These are phyloP conservation scores for Dolichopus griseipennis DNA, from an alignment of 2,888 invertebrate genomes.

Conservation along the genomic window DNA sequence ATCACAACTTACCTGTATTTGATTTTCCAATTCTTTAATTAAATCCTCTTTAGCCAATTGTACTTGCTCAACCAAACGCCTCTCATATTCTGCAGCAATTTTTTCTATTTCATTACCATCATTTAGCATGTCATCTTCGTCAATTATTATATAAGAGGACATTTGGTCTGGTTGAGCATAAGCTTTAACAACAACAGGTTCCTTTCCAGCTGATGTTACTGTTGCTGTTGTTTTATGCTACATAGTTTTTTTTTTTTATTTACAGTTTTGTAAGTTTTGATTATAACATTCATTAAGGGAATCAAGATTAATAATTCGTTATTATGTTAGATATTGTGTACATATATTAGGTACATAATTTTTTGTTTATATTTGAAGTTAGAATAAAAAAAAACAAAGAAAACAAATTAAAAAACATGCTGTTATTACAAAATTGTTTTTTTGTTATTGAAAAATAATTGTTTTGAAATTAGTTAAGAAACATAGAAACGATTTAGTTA, in stretches of 20 bases:
- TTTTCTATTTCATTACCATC: slow-evolving; percentile 41
- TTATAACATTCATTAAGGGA: background rate
- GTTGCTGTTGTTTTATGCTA: slow-evolving; percentile 11
- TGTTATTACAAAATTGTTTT: slow-evolving; percentile 29
- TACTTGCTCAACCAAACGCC: slow-evolving; percentile 53
- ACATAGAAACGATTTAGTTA: background rate
- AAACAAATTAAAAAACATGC: slow-evolving; percentile 35
- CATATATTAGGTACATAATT: slow-evolving; percentile 22
- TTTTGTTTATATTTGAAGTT: slow-evolving; percentile 17
- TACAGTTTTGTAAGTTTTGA: background rate
- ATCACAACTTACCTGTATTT: slow-evolving; percentile 57
- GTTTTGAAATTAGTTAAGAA: slow-evolving; percentile 5
- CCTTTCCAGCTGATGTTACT: slow-evolving; percentile 10
- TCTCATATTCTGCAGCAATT: slow-evolving; percentile 45
- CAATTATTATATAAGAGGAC: slow-evolving; percentile 36
- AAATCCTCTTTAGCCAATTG: slow-evolving; percentile 59
- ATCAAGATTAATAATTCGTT: slow-evolving; percentile 12
- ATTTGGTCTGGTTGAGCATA: slow-evolving; percentile 20
- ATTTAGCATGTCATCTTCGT: slow-evolving; percentile 39
- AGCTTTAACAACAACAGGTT: slow-evolving; percentile 17
- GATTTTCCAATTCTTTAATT: slow-evolving; percentile 58
- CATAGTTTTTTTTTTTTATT: background rate
- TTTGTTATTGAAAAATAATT: slow-evolving; percentile 14
- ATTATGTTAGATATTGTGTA: slow-evolving; percentile 13
- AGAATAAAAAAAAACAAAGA: slow-evolving; percentile 17